A percentile compares a stretch with the other conserved stretches of the same genome.
These are phyloP conservation scores for Caenorhabditis sp. DNA, from an alignment of 2,888 invertebrate species.

Conservation along the genomic window DNA sequence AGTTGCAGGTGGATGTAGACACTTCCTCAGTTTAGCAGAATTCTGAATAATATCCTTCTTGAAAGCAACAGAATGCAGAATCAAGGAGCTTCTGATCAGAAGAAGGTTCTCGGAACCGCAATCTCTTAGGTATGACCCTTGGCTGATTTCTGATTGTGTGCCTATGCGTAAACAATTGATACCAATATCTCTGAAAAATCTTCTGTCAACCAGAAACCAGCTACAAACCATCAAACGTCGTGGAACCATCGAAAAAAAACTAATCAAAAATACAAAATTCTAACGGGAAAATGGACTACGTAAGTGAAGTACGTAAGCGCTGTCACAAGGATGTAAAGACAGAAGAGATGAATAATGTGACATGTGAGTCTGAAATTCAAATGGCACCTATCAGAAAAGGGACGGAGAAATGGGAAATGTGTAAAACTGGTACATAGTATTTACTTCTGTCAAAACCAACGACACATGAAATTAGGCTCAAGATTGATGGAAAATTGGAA, in stretches of 20 bases:
- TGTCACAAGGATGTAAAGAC: neutral
- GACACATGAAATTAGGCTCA: neutral
- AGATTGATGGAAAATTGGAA: neutral
- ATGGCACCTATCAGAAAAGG: too few species aligned
- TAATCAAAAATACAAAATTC: neutral
- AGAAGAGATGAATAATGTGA: neutral
- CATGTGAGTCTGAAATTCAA: too few species aligned
- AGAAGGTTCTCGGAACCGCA: too few species aligned
- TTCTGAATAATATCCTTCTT: too few species aligned
- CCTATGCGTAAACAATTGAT: neutral
- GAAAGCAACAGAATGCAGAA: too few species aligned
- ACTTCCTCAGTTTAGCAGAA: too few species aligned
- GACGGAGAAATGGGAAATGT: neutral
- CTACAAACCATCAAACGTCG: neutral
- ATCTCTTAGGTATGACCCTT: too few species aligned
- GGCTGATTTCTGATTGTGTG: neutral
- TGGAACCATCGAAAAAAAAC: neutral
- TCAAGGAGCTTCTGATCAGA: too few species aligned
- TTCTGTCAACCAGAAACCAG: conserved; percentile 4
- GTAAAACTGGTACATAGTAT: too few species aligned
- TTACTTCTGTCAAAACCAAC: too few species aligned
- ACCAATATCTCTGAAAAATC: neutral
- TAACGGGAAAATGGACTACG: neutral
- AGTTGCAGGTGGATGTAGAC: too few species aligned
- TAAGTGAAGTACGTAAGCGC: neutral